Evolutionary conservation across 2,113 vertebrate species (phyloP), one percentile per base, ranked within the genome.

Genomic region (Salminus brasiliensis): DNA sequence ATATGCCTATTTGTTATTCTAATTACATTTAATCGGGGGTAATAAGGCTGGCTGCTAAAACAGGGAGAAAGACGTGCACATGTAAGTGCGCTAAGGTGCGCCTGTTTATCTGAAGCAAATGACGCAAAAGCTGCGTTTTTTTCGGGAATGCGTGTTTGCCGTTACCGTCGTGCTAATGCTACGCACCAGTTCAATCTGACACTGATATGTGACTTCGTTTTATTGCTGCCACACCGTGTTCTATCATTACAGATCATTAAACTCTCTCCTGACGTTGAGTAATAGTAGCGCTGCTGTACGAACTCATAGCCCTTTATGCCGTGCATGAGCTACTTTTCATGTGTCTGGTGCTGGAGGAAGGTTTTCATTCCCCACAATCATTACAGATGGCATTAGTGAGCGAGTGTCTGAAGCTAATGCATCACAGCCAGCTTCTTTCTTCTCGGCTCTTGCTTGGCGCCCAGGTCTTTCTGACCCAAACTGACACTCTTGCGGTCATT

Each of bases 21-120:
- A 32, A 68, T 77, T 77, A 16, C 23, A 41, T 68, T 43, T 65
- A 77, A 77, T 68, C 60, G 8, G 11, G 62, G 6, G 32, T 66
- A 66, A 66, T 68, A 68, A 68, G 30, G 32, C 25, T 11, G 53
- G 39, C 34, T 30, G 49, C 47, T 77, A 41, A 55, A 36, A 29
- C 74, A 77, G 34, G 66, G 41, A 76, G 25, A 53, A 66, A 52
- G 21, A 53, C 9, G 52, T 66, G 30, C 65, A 4, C 39, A n/a
- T n/a, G n/a, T n/a, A n/a, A n/a, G n/a, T n/a, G n/a, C n/a, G n/a
- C n/a, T n/a, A 60, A 76, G 8, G 27, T 57, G 18, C 49, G 32
- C 32, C 0, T 21, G 32, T 68, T 77, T 57, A 18, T 67, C 53
- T n/a, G 53, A 39, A 55, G 66, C 47, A 8, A 25, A 68, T 68